phyloP scores from a whole-genome alignment of 1,140 invertebrate species.

The Atopsyche davidsoni region DNA sequence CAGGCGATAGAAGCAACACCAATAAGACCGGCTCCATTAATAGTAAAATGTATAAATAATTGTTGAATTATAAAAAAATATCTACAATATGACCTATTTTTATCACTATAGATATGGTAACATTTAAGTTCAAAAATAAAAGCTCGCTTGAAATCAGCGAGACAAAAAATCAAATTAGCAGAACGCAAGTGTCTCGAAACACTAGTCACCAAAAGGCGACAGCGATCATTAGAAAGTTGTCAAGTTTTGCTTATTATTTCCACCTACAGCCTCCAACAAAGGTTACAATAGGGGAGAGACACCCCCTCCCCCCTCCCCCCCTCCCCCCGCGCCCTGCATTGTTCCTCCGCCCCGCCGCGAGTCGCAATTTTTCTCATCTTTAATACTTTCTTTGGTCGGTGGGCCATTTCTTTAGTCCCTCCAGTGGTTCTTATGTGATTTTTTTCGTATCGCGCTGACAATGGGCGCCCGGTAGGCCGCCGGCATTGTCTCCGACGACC shows the following conservation, averaged over 20 bases:
- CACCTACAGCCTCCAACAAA: not conserved
- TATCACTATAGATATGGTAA: too few relatives aligned
- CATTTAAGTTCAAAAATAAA: not conserved
- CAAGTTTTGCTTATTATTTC: not conserved
- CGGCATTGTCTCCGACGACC: conserved; percentile 26
- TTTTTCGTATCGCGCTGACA: conserved; percentile 24
- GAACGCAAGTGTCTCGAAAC: too few relatives aligned
- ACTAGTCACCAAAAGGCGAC: too few relatives aligned
- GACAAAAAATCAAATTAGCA: too few relatives aligned
- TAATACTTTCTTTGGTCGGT: conserved; percentile 27
- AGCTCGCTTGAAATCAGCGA: too few relatives aligned
- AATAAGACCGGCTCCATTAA: too few relatives aligned
- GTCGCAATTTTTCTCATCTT: conserved; percentile 29
- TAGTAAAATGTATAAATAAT: too few relatives aligned
- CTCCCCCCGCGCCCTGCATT: conserved; percentile 12
- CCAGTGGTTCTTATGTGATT: conserved; percentile 23
- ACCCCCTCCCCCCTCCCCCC: not conserved
- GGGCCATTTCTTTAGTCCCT: conserved; percentile 15
- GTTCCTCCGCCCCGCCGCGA: conserved; percentile 24
- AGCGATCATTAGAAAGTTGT: not conserved
- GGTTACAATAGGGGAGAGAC: not conserved
- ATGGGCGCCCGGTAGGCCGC: conserved; percentile 24
- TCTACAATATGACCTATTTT: too few relatives aligned
- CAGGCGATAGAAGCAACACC: too few relatives aligned
- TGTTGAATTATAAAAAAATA: too few relatives aligned